Evolutionary conservation across 2,113 vertebrate genomes (phyloP), one percentile per base, ranked within the genome.

Genomic region (Monarcha castaneiventris): DNA sequence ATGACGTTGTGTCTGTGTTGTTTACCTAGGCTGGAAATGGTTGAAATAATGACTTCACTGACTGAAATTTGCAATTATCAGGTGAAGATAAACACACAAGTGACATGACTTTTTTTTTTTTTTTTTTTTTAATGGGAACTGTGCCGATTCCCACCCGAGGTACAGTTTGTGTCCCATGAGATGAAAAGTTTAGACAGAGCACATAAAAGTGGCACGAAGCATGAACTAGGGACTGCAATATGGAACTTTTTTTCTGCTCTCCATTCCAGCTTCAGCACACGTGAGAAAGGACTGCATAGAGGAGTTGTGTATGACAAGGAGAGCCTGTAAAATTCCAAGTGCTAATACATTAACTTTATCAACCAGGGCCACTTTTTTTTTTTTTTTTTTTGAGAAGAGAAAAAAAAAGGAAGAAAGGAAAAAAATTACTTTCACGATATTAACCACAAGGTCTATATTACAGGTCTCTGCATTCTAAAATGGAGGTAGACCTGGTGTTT

Each of bases 11-110:
- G 97, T 97, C 96, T 93, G 49, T 96, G 91, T 97, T 97, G 91
- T 98, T 98, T 96, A 95, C 94, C 86, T 97, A 97, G 97, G 97
- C 97, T 98, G 98, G 97, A 97, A 98, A 98, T 98, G 95, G 97
- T 97, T 97, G 97, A 94, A 90, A 94, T 84, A 95, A 89, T 69
- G 48, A 89, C 94, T 94, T 96, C 94, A 89, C 84, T 97, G 93
- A 94, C 94, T 90, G 94, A 95, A 95, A 97, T 96, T 56, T 51
- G 91, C 83, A 97, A 30, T 96, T 96, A 76, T 78, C 92, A 97
- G 95, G 91, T 87, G 86, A 96, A 85, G 97, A 96, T 95, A 96
- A 96, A 92, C 90, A 94, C 93, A 73, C 6, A 87, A 89, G 30
- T 89, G 43, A 93, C 71, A 87, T 71, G 49, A 74, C 16, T 46